Evolutionary conservation across 2,888 invertebrate genomes (phyloP), one percentile per base, ranked within the genome.

Genomic region (Oligia fasciuncula): DNA sequence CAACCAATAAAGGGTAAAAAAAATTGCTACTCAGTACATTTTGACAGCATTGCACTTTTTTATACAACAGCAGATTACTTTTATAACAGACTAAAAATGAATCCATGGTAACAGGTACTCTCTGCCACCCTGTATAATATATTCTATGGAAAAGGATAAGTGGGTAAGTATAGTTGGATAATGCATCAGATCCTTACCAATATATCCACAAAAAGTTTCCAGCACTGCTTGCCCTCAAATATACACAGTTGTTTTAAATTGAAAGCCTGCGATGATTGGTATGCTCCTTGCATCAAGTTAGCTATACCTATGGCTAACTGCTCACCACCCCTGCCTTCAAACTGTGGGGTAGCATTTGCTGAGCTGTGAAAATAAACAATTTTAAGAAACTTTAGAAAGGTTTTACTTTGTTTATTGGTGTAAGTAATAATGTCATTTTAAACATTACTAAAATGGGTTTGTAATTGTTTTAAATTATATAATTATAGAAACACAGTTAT

Each of bases 311-410:
- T 97, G 0, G 99, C 99, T 79, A 99, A 96, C 81, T 98, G 98
- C 91, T 99, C 99, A 4, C 99, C 99, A 51, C 99, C 99, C 92
- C 99, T 97, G 4, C 99, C 99, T 97, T 99, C 99, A 97, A 99
- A 99, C 91, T 98, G 98, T 8, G 99, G 99, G 2, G 99, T 98
- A 3, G 99, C 99, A 97, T 99, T 99, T 14, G 99, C 99, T 43
- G 99, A 99, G 95, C 99, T 99, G 92, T 67, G 93, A 93, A 83
- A 57, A 80, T 62, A 23, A 67, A 43, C 1, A 43, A 2, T 14
- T 68, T 40, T 11, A 13, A 40, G 1, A 29, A 23, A 29, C 0
- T 4, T 5, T 54, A 9, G 0, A 8, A 51, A 35, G 23, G 0
- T 17, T 57, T 35, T 17, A 17, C 1, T 4, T 23, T 11, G 1